These are phyloP conservation scores for Phoenicopterus ruber DNA, from an alignment of 2,113 vertebrate genomes.

Conservation along the genomic window DNA sequence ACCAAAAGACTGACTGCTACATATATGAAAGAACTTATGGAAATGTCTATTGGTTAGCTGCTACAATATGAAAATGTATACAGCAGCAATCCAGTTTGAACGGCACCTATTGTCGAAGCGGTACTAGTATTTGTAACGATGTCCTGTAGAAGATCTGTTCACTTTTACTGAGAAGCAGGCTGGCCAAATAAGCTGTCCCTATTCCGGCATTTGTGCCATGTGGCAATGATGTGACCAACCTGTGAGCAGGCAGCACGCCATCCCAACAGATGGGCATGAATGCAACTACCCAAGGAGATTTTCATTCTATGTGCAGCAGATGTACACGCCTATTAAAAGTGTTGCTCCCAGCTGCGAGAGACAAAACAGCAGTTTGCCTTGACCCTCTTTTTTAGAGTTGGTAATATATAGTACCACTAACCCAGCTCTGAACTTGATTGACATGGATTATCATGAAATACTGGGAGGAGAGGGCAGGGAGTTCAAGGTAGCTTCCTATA, in stretches of 20 bases:
- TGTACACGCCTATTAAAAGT: constrained; percentile 29
- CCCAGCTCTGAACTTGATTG: background rate
- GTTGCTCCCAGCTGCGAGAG: constrained; percentile 31
- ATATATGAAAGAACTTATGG: background rate
- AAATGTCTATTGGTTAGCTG: background rate
- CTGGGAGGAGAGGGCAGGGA: background rate
- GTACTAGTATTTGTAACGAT: background rate
- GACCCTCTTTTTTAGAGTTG: constrained; percentile 2
- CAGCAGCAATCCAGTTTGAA: background rate
- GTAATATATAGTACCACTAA: background rate
- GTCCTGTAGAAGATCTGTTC: background rate
- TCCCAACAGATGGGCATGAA: constrained; percentile 51
- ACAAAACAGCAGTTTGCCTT: constrained; percentile 48
- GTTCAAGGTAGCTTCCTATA: background rate
- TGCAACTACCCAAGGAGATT: background rate
- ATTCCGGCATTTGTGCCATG: background rate
- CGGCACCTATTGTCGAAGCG: background rate
- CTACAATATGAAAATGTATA: background rate
- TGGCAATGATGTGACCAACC: constrained; percentile 47
- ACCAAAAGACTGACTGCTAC: background rate
- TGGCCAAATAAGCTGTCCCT: background rate
- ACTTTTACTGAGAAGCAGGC: background rate
- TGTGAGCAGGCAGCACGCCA: constrained; percentile 49
- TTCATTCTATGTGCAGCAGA: constrained; percentile 27
- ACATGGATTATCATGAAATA: background rate